Evolutionary conservation across 2,113 vertebrate species (phyloP).

Genomic region (Hemichromis elongatus): DNA sequence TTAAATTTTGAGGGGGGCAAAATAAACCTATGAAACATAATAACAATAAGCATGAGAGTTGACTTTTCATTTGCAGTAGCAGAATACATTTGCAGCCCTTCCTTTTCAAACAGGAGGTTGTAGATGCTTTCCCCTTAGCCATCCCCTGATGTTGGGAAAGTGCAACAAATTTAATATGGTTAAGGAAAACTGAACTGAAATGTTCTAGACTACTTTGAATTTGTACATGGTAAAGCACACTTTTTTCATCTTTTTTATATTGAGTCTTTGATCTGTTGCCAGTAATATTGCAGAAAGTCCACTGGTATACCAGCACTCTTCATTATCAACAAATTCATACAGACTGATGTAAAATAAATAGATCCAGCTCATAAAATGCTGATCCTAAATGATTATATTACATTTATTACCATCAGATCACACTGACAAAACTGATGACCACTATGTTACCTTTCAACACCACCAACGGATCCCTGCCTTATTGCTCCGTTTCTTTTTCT

Average conservation of each 20-base stretch:
- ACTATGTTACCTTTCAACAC: neutral
- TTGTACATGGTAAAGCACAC: neutral
- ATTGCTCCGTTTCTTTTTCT: slow-evolving; percentile 20
- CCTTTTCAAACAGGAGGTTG: neutral
- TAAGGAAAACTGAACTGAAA: neutral
- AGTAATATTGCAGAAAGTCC: neutral
- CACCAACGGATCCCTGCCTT: neutral
- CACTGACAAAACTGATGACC: neutral
- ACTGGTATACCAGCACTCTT: neutral
- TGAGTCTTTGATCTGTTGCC: neutral
- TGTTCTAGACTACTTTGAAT: neutral
- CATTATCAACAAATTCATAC: neutral
- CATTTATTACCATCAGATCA: neutral
- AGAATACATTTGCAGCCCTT: neutral
- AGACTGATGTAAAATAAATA: neutral
- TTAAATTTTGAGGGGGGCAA: neutral
- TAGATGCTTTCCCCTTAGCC: neutral
- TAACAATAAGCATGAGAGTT: neutral
- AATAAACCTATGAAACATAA: neutral
- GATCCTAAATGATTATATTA: no score
- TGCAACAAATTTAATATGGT: neutral
- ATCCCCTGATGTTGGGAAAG: neutral
- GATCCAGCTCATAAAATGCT: neutral
- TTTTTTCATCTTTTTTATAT: neutral
- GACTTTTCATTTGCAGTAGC: neutral